These are phyloP conservation scores for Lates japonicus DNA, from an alignment of 2,797 vertebrate species.

Conservation along the genomic window DNA sequence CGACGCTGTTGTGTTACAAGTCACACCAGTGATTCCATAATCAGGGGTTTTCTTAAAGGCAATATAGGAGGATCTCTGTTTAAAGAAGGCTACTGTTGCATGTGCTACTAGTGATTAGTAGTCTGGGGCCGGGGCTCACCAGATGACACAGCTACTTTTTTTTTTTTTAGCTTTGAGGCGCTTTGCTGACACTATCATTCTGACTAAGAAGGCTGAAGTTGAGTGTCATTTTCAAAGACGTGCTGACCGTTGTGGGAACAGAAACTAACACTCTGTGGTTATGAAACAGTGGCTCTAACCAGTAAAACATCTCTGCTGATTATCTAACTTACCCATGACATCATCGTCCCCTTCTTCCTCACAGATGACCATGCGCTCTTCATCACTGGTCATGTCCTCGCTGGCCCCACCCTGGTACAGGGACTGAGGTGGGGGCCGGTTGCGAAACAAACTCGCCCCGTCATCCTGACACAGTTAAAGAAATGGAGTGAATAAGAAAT, in stretches of 20 bases:
- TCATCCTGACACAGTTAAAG: constrained; percentile 72
- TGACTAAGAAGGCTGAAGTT: constrained; percentile 10
- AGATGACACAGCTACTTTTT: constrained; percentile 33
- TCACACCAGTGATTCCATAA: no score
- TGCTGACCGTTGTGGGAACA: constrained; percentile 38
- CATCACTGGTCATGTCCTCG: constrained; percentile 97
- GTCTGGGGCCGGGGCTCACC: neutral
- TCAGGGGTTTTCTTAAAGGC: no score
- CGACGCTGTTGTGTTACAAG: no score
- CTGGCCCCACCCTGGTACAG: constrained; percentile 87
- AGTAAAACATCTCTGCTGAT: constrained; percentile 69
- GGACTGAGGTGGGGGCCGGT: constrained; percentile 46
- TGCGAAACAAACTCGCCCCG: constrained; percentile 62
- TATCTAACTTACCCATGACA: constrained; percentile 92
- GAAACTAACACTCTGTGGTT: constrained; percentile 49
- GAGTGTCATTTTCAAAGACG: constrained; percentile 7
- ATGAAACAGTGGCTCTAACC: constrained; percentile 27
- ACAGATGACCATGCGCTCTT: constrained; percentile 97
- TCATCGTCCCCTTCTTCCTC: constrained; percentile 97
- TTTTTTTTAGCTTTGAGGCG: neutral
- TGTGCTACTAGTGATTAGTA: constrained; percentile 8
- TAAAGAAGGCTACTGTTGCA: constrained; percentile 3
- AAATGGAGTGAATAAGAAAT: neutral
- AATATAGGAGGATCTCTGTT: no score
- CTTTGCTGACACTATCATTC: constrained; percentile 28